Evolutionary conservation across 2,888 invertebrate genomes (phyloP).

Genomic region (Tachina fera): DNA sequence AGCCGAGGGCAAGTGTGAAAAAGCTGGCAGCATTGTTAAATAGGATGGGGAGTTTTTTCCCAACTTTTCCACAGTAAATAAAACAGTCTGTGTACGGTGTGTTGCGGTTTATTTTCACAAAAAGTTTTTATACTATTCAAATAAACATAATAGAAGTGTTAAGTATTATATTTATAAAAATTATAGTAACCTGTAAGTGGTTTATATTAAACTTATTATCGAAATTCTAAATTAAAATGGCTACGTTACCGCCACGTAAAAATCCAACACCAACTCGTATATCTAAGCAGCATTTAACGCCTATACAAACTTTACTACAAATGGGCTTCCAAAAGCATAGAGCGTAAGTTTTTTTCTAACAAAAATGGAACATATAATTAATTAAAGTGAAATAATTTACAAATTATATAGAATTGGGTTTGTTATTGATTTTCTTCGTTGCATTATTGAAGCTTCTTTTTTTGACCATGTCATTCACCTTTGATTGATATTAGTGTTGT

Average conservation of each 20-base stretch:
- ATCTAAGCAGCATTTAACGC: conserved; percentile 89
- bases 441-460: conserved; percentile 47
- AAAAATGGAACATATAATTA: not conserved
- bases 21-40: conserved; percentile 5
- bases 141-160: conserved; percentile 21
- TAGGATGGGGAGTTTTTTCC: not conserved
- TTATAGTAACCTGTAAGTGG: conserved; percentile 5
- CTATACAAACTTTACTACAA: conserved; percentile 92
- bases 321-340: conserved; percentile 95
- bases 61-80: conserved; percentile 36
- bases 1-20: not conserved
- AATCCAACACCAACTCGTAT: conserved; percentile 89
- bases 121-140: conserved; percentile 23
- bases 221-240: conserved; percentile 84
- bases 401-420: conserved; percentile 33
- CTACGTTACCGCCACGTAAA: conserved; percentile 90
- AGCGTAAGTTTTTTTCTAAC: conserved; percentile 87
- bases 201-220: conserved; percentile 20
- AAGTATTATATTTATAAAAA: not conserved
- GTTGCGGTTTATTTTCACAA: conserved; percentile 49
- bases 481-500: conserved; percentile 36
- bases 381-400: conserved; percentile 19
- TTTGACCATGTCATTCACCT: conserved; percentile 48
- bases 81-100: conserved; percentile 39
- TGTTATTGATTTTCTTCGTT: conserved; percentile 66